Evolutionary conservation across 2,113 vertebrate genomes (phyloP).

Genomic region (Cyanocitta stelleri): DNA sequence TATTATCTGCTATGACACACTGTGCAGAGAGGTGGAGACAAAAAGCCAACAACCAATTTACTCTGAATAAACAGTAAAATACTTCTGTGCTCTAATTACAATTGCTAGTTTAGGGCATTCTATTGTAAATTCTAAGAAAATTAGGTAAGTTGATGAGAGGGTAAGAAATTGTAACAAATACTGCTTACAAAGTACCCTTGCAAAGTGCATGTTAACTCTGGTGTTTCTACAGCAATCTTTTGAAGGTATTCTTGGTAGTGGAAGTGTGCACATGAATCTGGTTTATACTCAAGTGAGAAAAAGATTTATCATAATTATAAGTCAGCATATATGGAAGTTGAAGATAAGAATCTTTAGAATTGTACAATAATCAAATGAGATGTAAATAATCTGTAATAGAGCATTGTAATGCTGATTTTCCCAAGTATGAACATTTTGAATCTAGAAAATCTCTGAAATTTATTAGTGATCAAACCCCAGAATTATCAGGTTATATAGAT

Average conservation of each 20-base stretch:
- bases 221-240: background rate
- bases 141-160: background rate
- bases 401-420: background rate
- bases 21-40: background rate
- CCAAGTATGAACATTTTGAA: background rate
- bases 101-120: background rate
- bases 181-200: background rate
- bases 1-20: background rate
- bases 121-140: background rate
- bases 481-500: background rate
- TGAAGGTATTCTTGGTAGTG: background rate
- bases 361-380: background rate
- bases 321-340: background rate
- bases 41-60: background rate
- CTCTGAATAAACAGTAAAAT: no score
- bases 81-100: background rate
- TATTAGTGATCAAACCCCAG: background rate
- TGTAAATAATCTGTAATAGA: background rate
- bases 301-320: background rate
- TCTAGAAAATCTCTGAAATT: background rate
- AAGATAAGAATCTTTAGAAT: background rate
- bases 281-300: background rate
- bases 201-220: background rate
- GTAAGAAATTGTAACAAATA: background rate
- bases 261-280: background rate